Conservation (phyloP, 2,888 invertebrate genomes). For the Podabrus alpinus region DNA sequence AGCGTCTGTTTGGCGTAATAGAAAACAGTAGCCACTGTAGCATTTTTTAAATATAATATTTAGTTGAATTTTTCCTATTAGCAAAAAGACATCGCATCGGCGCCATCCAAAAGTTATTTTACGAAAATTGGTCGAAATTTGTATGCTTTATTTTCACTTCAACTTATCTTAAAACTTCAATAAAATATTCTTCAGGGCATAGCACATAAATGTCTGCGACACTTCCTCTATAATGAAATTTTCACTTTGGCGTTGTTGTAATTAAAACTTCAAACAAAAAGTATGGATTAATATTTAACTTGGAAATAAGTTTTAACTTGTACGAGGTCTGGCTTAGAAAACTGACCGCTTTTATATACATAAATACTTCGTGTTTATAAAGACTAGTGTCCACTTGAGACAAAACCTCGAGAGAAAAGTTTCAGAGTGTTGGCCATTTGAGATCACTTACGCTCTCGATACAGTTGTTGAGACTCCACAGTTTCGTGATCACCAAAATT, state of each 20-base stretch:
- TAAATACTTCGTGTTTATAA: too few relatives aligned
- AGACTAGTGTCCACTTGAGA: too few relatives aligned
- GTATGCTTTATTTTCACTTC: neutral
- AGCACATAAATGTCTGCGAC: neutral
- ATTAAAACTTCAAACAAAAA: neutral
- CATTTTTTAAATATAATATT: too few relatives aligned
- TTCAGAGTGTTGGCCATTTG: too few relatives aligned
- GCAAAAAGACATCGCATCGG: too few relatives aligned
- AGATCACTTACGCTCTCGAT: too few relatives aligned
- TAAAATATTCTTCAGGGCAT: neutral
- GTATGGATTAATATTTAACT: neutral
- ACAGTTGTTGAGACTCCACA: too few relatives aligned
- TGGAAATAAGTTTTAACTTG: neutral
- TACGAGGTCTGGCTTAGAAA: neutral
- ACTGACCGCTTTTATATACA: neutral
- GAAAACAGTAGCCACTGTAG: too few relatives aligned
- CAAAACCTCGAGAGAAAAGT: too few relatives aligned
- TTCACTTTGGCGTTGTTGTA: neutral
- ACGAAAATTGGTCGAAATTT: neutral
- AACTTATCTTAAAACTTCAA: neutral
- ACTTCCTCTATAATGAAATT: neutral
- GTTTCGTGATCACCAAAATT: too few relatives aligned
- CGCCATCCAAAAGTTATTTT: neutral
- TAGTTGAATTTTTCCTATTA: too few relatives aligned
- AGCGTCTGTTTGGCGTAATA: too few relatives aligned